These are phyloP conservation scores for Ambastaia sidthimunki DNA, from an alignment of 2,797 vertebrate genomes.

Conservation along the genomic window DNA sequence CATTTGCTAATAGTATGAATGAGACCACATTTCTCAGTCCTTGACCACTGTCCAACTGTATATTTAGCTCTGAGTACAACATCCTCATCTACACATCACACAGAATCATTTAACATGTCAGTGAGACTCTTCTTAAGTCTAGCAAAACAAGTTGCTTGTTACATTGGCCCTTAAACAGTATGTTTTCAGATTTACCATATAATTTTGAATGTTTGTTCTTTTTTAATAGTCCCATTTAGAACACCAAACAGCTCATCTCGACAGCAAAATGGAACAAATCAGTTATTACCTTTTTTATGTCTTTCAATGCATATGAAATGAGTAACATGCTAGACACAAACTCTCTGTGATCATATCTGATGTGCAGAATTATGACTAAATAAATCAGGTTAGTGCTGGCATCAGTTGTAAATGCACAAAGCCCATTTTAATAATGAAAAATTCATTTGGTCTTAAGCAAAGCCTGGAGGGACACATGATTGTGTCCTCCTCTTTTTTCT, in stretches of 20 bases:
- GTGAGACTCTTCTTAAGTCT: neutral
- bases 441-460: slow-evolving; percentile 58
- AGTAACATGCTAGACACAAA: slow-evolving; percentile 51
- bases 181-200: neutral
- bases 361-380: slow-evolving; percentile 68
- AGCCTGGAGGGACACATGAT: slow-evolving; percentile 56
- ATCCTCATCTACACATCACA: too few species aligned
- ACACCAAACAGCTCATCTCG: slow-evolving; percentile 16
- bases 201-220: neutral
- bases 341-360: slow-evolving; percentile 63
- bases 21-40: too few species aligned
- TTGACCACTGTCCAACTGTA: too few species aligned
- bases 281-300: slow-evolving; percentile 39
- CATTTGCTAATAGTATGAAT: too few species aligned
- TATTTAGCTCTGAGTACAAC: too few species aligned
- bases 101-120: too few species aligned
- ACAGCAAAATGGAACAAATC: slow-evolving; percentile 32
- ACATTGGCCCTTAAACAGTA: neutral
- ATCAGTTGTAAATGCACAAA: slow-evolving; percentile 63
- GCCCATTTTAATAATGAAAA: slow-evolving; percentile 63
- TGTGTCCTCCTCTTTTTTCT: neutral
- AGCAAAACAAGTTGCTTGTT: too few species aligned
- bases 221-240: neutral
- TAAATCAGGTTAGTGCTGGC: slow-evolving; percentile 60
- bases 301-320: slow-evolving; percentile 53